Conservation (phyloP, 64 coral and sea anemone species). For the Pocillopora damicornis region DNA sequence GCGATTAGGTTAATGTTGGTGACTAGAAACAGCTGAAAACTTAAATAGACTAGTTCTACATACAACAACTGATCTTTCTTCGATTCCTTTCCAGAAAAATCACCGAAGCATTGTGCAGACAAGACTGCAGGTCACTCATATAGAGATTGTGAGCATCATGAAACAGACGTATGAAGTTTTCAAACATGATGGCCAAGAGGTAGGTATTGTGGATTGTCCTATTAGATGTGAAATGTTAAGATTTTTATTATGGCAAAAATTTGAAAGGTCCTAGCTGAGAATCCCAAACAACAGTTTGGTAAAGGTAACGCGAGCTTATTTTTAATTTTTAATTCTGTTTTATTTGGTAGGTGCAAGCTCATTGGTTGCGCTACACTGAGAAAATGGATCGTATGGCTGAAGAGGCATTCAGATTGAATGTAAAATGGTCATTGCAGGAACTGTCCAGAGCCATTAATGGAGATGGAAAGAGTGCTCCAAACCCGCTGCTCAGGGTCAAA, state of each 20-base stretch:
- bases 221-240: too few species aligned
- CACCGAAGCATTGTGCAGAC: constrained; percentile 86
- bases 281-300: too few species aligned
- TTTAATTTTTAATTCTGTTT: background rate
- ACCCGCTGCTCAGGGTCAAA: constrained; percentile 91
- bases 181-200: constrained; percentile 95
- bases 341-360: constrained; percentile 82
- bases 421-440: constrained; percentile 99
- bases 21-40: too few species aligned
- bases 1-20: too few species aligned
- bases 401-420: constrained; percentile 94
- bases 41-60: background rate
- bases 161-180: constrained; percentile 95
- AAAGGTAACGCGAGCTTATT: too few species aligned
- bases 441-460: constrained; percentile 95
- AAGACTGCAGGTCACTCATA: constrained; percentile 83
- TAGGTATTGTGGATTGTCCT: background rate
- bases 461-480: constrained; percentile 95
- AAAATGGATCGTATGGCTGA: constrained; percentile 99
- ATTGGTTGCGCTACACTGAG: constrained; percentile 98
- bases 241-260: too few species aligned
- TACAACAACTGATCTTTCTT: background rate
- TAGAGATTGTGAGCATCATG: constrained; percentile 90
- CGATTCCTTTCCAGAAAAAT: constrained; percentile 62
- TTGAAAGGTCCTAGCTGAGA: too few species aligned